A percentile compares a stretch with the other conserved stretches of the same genome.
Conservation (phyloP, 1,140 invertebrate genomes). For the Lamellibrachia luymesi region DNA sequence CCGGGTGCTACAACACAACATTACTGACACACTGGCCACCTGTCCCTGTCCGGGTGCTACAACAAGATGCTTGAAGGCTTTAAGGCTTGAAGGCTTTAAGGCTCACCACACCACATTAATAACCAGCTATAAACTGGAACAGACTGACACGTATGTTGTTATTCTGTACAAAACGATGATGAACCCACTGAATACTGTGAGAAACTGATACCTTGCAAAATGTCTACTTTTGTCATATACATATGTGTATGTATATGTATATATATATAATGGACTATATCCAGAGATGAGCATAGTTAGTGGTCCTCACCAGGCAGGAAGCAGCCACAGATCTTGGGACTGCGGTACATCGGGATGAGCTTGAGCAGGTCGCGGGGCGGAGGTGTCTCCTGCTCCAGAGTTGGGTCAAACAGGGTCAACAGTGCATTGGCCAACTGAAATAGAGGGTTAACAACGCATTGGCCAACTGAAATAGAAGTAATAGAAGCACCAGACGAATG, state of each 20-base stretch:
- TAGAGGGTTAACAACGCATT: constrained; percentile 42
- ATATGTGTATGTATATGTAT: constrained; percentile 3
- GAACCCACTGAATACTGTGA: no score
- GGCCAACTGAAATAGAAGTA: constrained; percentile 46
- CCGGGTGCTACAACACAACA: no score
- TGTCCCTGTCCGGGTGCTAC: no score
- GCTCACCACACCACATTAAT: no score
- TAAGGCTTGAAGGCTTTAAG: no score
- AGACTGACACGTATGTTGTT: no score
- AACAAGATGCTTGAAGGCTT: no score
- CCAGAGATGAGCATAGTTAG: neutral
- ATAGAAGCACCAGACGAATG: constrained; percentile 29
- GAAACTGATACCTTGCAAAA: no score
- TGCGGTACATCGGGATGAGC: constrained; percentile 52
- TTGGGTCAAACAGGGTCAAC: constrained; percentile 53
- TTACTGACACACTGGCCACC: no score
- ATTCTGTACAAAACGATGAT: no score
- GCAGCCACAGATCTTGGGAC: constrained; percentile 48
- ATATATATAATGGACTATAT: neutral
- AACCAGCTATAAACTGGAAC: no score
- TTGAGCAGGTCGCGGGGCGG: constrained; percentile 47
- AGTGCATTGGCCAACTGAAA: constrained; percentile 52
- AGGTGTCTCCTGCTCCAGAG: constrained; percentile 40
- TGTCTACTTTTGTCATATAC: neutral
- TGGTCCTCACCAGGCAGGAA: constrained; percentile 47